These are phyloP conservation scores for Heliconius melpomene DNA, from an alignment of 1,140 invertebrate genomes.

Conservation along the genomic window DNA sequence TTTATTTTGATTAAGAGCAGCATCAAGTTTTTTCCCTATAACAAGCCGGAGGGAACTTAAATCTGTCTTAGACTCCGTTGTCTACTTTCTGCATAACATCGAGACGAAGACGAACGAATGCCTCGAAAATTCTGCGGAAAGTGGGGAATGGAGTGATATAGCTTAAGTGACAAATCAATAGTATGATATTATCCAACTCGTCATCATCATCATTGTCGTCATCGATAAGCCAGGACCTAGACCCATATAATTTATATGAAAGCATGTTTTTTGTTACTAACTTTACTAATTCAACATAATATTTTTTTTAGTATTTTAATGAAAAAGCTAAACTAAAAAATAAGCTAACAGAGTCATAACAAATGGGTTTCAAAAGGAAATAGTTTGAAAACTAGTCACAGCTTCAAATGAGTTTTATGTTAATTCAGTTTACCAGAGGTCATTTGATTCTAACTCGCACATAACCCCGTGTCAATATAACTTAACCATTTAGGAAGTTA, in stretches of 20 bases:
- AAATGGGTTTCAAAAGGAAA: background rate
- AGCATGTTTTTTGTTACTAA: too few relatives aligned
- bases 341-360: background rate
- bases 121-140: too few relatives aligned
- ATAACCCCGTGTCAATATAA: background rate
- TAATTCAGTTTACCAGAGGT: slow-evolving; percentile 18
- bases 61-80: background rate
- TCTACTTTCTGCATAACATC: background rate
- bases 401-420: slow-evolving; percentile 25
- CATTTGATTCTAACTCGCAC: background rate
- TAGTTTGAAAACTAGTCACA: background rate
- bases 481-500: background rate
- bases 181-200: too few relatives aligned
- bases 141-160: too few relatives aligned
- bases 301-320: background rate
- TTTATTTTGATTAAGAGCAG: background rate
- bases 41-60: background rate
- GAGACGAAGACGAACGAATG: too few relatives aligned
- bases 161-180: too few relatives aligned
- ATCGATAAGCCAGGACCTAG: too few relatives aligned
- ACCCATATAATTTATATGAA: too few relatives aligned
- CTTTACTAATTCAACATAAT: background rate
- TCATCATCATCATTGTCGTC: too few relatives aligned
- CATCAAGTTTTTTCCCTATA: background rate
- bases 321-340: background rate